Evolutionary conservation across 1,140 invertebrate species (phyloP).

Genomic region (Drosophila athabasca): DNA sequence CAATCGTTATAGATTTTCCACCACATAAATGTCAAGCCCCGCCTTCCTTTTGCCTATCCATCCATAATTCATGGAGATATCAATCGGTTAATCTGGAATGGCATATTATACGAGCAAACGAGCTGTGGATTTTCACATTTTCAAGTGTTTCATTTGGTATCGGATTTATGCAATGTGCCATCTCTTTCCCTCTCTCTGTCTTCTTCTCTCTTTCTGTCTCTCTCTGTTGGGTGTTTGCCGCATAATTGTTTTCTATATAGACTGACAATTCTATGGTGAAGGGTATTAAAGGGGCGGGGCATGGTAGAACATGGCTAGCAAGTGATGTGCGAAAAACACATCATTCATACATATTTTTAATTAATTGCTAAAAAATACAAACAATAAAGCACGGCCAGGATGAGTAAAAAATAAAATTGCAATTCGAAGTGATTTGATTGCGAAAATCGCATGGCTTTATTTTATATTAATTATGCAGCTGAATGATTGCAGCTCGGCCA

Average conservation of each 20-base stretch:
- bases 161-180: constrained; percentile 25
- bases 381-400: constrained; percentile 25
- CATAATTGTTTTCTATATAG: constrained; percentile 50
- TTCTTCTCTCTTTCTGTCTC: constrained; percentile 7
- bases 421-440: constrained; percentile 72
- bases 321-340: constrained; percentile 56
- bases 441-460: constrained; percentile 71
- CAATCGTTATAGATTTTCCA: too few species aligned
- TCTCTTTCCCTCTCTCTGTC: constrained; percentile 1
- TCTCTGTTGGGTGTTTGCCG: constrained; percentile 22
- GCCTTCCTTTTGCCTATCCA: neutral
- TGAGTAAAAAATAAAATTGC: constrained; percentile 12
- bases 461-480: constrained; percentile 79
- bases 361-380: constrained; percentile 67
- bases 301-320: constrained; percentile 21
- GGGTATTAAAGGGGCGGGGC: constrained; percentile 5
- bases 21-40: too few species aligned
- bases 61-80: constrained; percentile 41
- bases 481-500: constrained; percentile 68
- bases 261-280: constrained; percentile 51
- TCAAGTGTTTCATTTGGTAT: constrained; percentile 20
- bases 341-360: constrained; percentile 69
- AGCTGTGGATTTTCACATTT: constrained; percentile 47
- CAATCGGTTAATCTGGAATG: constrained; percentile 41
- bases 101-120: constrained; percentile 51